Percentiles rank a stretch among this genome's conserved stretches.
phyloP scores from a whole-genome alignment of 2,113 vertebrate species.

The Eulemur macaco region DNA sequence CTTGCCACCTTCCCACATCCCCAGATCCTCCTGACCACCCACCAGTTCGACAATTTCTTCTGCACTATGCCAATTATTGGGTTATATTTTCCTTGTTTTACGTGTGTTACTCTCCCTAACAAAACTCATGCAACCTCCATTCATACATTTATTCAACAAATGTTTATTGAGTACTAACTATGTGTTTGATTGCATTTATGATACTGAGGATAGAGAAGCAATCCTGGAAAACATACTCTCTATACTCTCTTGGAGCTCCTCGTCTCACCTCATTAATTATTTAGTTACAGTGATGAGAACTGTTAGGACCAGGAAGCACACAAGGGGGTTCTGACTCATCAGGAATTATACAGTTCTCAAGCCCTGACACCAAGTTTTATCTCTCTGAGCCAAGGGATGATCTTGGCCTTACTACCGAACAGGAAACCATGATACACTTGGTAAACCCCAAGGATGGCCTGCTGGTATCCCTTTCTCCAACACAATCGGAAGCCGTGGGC shows the following conservation, averaged over 20 bases:
- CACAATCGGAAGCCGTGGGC: neutral
- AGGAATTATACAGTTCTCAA: neutral
- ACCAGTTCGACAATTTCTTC: neutral
- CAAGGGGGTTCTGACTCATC: accelerated
- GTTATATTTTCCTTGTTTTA: neutral
- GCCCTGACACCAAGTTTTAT: neutral
- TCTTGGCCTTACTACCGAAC: neutral
- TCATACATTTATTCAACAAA: neutral
- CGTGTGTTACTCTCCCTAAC: neutral
- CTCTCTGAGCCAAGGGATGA: neutral
- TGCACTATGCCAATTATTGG: too few species aligned
- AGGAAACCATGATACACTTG: neutral
- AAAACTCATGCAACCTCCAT: neutral
- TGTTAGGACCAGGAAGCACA: neutral
- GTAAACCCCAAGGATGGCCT: neutral
- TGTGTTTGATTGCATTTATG: too few species aligned
- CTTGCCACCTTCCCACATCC: neutral
- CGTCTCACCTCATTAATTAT: neutral
- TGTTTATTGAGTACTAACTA: neutral
- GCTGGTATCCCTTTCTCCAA: neutral
- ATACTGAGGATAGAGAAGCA: neutral
- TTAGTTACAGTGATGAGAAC: neutral
- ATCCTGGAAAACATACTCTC: neutral
- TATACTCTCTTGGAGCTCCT: neutral
- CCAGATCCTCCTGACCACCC: neutral